phyloP scores from a whole-genome alignment of 2,113 vertebrate genomes.

The Sprattus sprattus region DNA sequence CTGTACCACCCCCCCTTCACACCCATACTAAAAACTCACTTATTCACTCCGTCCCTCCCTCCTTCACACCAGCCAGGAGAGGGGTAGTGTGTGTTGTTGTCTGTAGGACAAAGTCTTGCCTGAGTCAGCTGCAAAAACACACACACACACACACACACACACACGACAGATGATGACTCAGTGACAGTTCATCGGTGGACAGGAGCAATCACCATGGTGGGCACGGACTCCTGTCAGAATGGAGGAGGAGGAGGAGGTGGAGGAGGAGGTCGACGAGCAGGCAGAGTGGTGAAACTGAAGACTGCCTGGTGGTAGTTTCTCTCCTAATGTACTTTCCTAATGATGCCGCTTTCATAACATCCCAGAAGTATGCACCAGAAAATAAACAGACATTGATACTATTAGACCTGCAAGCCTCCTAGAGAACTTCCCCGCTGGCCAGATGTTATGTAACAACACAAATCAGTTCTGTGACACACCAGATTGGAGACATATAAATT shows the following conservation, averaged over 20 bases:
- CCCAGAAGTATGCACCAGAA: background rate
- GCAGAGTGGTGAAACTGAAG: background rate
- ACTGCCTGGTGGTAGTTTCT: background rate
- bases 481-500: background rate
- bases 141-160: background rate
- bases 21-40: background rate
- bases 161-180: background rate
- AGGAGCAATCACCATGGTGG: background rate
- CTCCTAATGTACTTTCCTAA: background rate
- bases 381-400: background rate
- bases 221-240: background rate
- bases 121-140: background rate
- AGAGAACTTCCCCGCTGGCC: background rate
- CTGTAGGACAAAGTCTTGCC: background rate
- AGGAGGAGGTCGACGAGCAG: background rate
- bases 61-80: background rate
- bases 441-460: conserved; percentile 23
- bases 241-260: background rate
- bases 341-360: background rate
- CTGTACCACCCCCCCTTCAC: background rate
- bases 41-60: background rate
- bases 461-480: conserved; percentile 16
- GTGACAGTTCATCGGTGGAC: background rate
- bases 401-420: background rate
- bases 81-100: background rate